Base-by-base conservation (phyloP, 2,888 invertebrate genomes). In the Polydrusus tereticollis region DNA sequence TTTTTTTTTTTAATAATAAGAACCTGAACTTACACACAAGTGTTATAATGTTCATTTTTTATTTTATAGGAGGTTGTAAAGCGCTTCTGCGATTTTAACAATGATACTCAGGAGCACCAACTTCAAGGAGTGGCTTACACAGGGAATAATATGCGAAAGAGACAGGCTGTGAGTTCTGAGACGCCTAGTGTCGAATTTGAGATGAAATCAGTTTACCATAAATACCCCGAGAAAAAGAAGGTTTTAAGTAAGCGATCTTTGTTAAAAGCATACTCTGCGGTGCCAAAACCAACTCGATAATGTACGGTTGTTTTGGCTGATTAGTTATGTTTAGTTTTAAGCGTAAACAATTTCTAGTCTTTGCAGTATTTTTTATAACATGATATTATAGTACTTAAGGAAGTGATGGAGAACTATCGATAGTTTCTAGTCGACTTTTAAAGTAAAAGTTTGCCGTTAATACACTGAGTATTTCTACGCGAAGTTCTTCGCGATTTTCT, bases 101-200 rank as follows among this genome's bases (percentile, higher is more conserved):
- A 98, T 85, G 98, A 99, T 82, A 95, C 98, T 33, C 98, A 98
- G 33, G 99, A 99, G 86, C 99, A 98, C 95, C 98, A 99, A 84
- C 89, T 99, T 52, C 94, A 94, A 84, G 98, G 98, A 85, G 97
- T 99, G 6, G 99, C 99, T 0, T 99, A 99, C 86, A 97, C 98
- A 6, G 99, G 99, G 0, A 99, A 99, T 87, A 99, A 99, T 84
- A 98, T 99, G 97, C 89, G 93, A 71, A 94, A 94, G 83, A 86
- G 89, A 78, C 85, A 87, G 18, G 84, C 86, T 38, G 80, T 85
- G 65, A 84, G 85, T 72, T 79, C 82, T 52, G 82, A 80, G 23
- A 78, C 79, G 6, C 77, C 79, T 6, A 77, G 80, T 2, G 79
- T 83, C 20, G 77, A 76, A 59, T 81, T 82, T 59, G 82, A 82